Conservation (phyloP, 2,113 vertebrate genomes). For the Tetraodon nigroviridis region DNA sequence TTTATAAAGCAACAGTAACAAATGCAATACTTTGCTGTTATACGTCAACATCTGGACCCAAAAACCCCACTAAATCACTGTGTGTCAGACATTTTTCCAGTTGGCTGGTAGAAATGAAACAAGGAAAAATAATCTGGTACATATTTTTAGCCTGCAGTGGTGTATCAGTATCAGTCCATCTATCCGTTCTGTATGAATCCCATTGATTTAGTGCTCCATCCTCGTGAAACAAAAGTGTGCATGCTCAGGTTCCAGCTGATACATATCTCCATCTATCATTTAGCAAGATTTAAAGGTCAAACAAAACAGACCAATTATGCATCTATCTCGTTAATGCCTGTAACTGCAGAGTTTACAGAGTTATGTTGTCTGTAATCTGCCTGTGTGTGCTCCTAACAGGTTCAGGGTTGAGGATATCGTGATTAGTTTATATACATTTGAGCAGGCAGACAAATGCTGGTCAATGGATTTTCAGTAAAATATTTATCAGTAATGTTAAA, state of each 20-base stretch:
- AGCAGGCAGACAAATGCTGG: neutral
- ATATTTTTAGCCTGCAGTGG: slow-evolving; percentile 19
- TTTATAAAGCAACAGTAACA: too few species aligned
- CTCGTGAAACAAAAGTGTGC: slow-evolving; percentile 25
- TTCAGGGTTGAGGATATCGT: too few species aligned
- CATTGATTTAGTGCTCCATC: slow-evolving; percentile 39
- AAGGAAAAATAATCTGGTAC: slow-evolving; percentile 12
- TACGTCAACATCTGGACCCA: too few species aligned
- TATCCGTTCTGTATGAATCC: slow-evolving; percentile 17
- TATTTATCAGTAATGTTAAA: too few species aligned
- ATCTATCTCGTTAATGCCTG: neutral
- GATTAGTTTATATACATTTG: neutral
- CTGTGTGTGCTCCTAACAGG: neutral
- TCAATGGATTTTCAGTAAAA: too few species aligned
- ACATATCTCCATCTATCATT: slow-evolving; percentile 15
- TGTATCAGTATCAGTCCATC: slow-evolving; percentile 24
- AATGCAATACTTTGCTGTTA: too few species aligned
- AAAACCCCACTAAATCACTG: too few species aligned
- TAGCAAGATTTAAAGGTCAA: slow-evolving; percentile 45
- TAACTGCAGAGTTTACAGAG: too few species aligned
- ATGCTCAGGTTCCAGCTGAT: slow-evolving; percentile 15
- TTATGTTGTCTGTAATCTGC: too few species aligned
- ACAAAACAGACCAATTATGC: slow-evolving; percentile 4
- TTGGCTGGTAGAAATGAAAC: neutral
- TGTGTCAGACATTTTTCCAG: too few species aligned